Evolutionary conservation across 2,113 vertebrate species (phyloP).

Genomic region (Chroicocephalus ridibundus): DNA sequence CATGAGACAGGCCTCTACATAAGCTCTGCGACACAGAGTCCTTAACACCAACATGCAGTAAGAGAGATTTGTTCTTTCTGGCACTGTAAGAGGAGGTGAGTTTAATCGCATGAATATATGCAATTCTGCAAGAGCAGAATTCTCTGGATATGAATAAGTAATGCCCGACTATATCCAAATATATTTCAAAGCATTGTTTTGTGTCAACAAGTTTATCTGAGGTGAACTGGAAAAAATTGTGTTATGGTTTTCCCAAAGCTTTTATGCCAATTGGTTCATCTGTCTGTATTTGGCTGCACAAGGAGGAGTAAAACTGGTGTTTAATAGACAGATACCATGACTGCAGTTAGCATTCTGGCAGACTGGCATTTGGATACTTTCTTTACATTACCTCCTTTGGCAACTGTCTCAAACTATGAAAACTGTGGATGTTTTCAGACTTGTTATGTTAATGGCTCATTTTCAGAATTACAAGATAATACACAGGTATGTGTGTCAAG

Average conservation of each 20-base stretch:
- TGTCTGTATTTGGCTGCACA: not conserved
- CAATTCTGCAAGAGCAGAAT: not conserved
- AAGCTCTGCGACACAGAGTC: not conserved
- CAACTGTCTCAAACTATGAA: not conserved
- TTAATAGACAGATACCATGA: not conserved
- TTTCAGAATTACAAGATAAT: not conserved
- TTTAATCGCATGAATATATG: not conserved
- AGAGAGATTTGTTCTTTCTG: not conserved
- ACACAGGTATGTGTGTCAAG: not conserved
- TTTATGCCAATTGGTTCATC: not conserved
- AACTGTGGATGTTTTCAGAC: not conserved
- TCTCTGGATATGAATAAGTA: not conserved
- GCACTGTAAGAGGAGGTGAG: not conserved
- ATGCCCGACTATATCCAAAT: not conserved
- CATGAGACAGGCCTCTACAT: not conserved
- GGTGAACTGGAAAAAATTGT: not conserved
- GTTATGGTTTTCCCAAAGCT: not conserved
- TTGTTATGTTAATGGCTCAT: not conserved
- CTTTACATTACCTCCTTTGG: not conserved
- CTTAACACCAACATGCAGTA: not conserved
- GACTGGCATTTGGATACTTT: not conserved
- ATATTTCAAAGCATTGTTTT: not conserved
- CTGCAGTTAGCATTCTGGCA: not conserved
- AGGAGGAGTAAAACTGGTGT: not conserved
- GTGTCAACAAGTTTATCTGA: not conserved